Percentiles rank a stretch among this genome's conserved stretches.
Conservation (phyloP, 1,140 invertebrate species). For the Mycetomoellerius zeteki region DNA sequence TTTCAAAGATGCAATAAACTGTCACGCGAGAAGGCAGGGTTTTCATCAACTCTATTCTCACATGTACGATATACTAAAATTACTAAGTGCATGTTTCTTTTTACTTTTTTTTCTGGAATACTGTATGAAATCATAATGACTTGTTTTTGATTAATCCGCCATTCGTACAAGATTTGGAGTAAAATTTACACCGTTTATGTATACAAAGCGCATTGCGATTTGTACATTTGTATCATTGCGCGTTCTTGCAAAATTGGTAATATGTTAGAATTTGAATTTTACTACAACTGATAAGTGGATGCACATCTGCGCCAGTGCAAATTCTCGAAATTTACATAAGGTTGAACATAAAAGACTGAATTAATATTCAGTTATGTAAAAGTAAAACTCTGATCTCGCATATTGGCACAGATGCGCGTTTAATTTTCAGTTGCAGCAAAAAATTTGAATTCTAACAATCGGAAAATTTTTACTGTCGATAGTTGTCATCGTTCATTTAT, state of each 20-base stretch:
- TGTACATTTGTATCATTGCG: constrained; percentile 11
- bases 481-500: not conserved
- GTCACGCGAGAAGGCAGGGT: not conserved
- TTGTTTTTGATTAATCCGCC: constrained; percentile 17
- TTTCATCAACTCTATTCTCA: constrained; percentile 53
- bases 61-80: constrained; percentile 18
- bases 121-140: constrained; percentile 9
- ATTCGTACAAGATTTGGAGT: constrained; percentile 25
- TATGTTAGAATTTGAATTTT: constrained; percentile 1
- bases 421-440: not conserved
- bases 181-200: not conserved
- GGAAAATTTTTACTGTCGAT: not conserved
- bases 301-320: constrained; percentile 18
- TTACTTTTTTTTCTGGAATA: not conserved
- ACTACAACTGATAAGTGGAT: constrained; percentile 16
- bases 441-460: constrained; percentile 24
- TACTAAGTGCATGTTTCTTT: constrained; percentile 48
- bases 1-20: not conserved
- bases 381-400: not conserved
- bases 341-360: constrained; percentile 6
- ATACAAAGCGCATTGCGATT: constrained; percentile 10
- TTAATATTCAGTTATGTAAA: constrained; percentile 44
- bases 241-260: not conserved
- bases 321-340: constrained; percentile 29
- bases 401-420: not conserved